Evolutionary conservation across 2,888 invertebrate genomes (phyloP).

Genomic region (Drosophila falleni): DNA sequence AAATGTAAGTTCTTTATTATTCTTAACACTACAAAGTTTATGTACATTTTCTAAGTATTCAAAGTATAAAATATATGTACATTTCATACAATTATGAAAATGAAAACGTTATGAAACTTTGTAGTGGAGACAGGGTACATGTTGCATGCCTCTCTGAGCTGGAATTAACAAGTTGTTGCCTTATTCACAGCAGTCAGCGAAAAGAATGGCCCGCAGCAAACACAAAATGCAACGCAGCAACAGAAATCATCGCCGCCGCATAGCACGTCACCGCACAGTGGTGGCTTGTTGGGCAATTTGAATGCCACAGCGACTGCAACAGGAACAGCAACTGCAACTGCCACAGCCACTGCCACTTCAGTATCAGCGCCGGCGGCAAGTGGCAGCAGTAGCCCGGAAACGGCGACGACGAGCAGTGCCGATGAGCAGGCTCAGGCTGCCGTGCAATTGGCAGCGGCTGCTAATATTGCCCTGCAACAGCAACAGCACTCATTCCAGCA

Average conservation of each 20-base stretch:
- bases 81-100: neutral
- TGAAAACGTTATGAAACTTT: neutral
- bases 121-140: neutral
- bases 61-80: too few relatives aligned
- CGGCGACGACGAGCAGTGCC: constrained; percentile 57
- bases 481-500: constrained; percentile 83
- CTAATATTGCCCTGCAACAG: constrained; percentile 84
- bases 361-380: constrained; percentile 76
- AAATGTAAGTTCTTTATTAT: constrained; percentile 80
- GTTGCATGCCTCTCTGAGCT: neutral
- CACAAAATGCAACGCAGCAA: constrained; percentile 73
- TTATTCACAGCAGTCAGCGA: constrained; percentile 76
- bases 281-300: constrained; percentile 77
- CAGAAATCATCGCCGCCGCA: constrained; percentile 82
- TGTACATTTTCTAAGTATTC: too few relatives aligned
- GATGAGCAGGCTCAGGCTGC: constrained; percentile 80
- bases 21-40: neutral
- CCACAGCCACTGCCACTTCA: constrained; percentile 68
- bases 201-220: constrained; percentile 84
- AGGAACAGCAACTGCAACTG: constrained; percentile 43
- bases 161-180: neutral
- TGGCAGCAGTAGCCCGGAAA: constrained; percentile 69
- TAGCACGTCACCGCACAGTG: constrained; percentile 71
- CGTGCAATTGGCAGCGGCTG: constrained; percentile 80
- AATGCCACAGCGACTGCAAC: constrained; percentile 80